Conservation (phyloP, 2,888 invertebrate genomes). For the Drosophila yooni region DNA sequence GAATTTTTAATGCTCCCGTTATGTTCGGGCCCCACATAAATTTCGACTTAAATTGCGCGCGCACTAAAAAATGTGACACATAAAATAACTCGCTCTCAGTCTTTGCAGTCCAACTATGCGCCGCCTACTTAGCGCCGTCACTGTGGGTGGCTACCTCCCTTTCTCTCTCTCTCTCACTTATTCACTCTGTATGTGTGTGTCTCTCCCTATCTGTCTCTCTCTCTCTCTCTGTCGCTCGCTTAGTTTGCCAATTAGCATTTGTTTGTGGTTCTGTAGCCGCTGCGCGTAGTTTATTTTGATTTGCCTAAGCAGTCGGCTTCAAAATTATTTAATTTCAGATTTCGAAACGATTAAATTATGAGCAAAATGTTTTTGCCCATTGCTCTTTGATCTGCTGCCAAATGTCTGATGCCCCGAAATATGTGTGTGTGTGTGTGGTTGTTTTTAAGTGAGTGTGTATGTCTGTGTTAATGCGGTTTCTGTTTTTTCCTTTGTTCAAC, state of each 20-base stretch:
- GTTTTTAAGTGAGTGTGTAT: not conserved
- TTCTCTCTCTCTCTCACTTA: not conserved
- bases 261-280: conserved; percentile 8
- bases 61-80: conserved; percentile 63
- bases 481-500: conserved; percentile 31
- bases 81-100: conserved; percentile 10
- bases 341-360: conserved; percentile 81
- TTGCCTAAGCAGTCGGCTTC: conserved; percentile 72
- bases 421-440: not conserved
- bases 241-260: conserved; percentile 70
- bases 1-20: conserved; percentile 55
- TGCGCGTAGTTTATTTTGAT: conserved; percentile 70
- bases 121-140: conserved; percentile 73
- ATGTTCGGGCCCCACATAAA: conserved; percentile 62
- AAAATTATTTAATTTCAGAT: conserved; percentile 75
- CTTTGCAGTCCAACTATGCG: conserved; percentile 36
- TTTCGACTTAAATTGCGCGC: conserved; percentile 82
- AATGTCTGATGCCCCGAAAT: conserved; percentile 24
- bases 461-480: not conserved
- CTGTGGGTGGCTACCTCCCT: conserved; percentile 65
- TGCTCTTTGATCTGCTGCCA: conserved; percentile 78
- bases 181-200: not conserved
- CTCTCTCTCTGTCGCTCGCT: conserved; percentile 9
- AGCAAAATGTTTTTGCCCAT: conserved; percentile 55
- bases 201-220: conserved; percentile 4